These are phyloP conservation scores for Drosophila acutilabella DNA, from an alignment of 2,888 invertebrate species.

Conservation along the genomic window DNA sequence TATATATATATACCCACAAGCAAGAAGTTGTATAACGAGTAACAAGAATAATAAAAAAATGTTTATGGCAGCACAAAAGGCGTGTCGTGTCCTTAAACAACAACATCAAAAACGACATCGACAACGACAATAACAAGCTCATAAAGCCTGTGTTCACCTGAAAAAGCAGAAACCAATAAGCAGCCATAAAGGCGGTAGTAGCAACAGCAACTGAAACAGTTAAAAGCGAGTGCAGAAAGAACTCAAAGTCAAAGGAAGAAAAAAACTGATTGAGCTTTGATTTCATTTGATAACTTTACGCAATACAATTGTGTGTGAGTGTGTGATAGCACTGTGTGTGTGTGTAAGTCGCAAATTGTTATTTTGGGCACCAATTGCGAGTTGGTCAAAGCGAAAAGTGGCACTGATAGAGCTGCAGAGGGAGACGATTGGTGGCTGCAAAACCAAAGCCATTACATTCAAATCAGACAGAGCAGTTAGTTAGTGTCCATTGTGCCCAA, in stretches of 20 bases:
- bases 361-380: constrained; percentile 33
- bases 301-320: constrained; percentile 10
- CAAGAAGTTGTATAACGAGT: constrained; percentile 23
- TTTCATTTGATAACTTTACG: constrained; percentile 49
- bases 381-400: constrained; percentile 53
- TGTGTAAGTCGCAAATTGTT: constrained; percentile 57
- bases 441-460: constrained; percentile 74
- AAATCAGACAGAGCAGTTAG: constrained; percentile 76
- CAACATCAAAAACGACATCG: constrained; percentile 20
- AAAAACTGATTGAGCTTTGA: constrained; percentile 65
- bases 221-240: constrained; percentile 20
- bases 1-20: constrained; percentile 9
- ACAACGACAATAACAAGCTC: constrained; percentile 69
- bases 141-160: constrained; percentile 67
- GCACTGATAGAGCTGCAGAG: constrained; percentile 7
- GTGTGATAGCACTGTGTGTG: constrained; percentile 15
- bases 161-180: constrained; percentile 63
- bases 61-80: constrained; percentile 72
- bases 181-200: constrained; percentile 44
- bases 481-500: constrained; percentile 74
- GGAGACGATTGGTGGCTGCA: constrained; percentile 12
- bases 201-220: constrained; percentile 19
- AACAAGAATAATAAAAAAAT: constrained; percentile 69
- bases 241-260: constrained; percentile 57
- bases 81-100: constrained; percentile 59